Percentiles rank a stretch among this genome's conserved stretches.
These are phyloP conservation scores for Trilocha varians DNA, from an alignment of 2,888 invertebrate genomes.

Conservation along the genomic window DNA sequence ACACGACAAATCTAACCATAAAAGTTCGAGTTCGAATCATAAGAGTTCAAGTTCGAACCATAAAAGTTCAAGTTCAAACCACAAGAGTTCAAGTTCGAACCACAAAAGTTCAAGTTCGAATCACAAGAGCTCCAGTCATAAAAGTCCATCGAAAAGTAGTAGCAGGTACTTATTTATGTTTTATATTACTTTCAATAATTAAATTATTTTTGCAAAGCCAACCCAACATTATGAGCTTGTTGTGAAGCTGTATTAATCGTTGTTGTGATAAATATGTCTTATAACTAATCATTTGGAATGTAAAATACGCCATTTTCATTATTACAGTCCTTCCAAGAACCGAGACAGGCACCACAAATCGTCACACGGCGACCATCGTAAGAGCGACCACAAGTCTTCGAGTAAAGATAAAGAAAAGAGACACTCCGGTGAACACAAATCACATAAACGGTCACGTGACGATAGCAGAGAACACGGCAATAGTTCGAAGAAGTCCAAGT, in stretches of 20 bases:
- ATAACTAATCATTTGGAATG: too few species aligned
- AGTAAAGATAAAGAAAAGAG: constrained; percentile 47
- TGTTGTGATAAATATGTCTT: too few species aligned
- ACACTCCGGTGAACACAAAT: constrained; percentile 41
- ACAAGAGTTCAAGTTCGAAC: constrained; percentile 31
- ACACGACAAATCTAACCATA: constrained; percentile 38
- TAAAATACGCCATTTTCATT: background rate
- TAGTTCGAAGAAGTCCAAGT: constrained; percentile 81
- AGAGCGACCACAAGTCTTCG: constrained; percentile 29
- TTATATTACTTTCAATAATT: too few species aligned
- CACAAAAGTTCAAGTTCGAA: constrained; percentile 28
- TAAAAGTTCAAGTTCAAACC: constrained; percentile 10
- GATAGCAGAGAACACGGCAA: constrained; percentile 79
- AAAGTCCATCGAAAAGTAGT: constrained; percentile 75
- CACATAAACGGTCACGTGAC: constrained; percentile 82
- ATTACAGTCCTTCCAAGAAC: constrained; percentile 61
- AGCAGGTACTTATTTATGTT: constrained; percentile 72
- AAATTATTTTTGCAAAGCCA: too few species aligned
- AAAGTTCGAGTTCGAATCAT: constrained; percentile 45
- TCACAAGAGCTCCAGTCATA: constrained; percentile 42
- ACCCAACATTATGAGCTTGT: too few species aligned
- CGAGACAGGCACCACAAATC: constrained; percentile 63
- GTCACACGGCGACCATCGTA: constrained; percentile 36
- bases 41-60: constrained; percentile 38
- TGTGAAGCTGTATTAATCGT: too few species aligned